Evolutionary conservation across 2,888 invertebrate genomes (phyloP).

Genomic region (Dilophus febrilis): DNA sequence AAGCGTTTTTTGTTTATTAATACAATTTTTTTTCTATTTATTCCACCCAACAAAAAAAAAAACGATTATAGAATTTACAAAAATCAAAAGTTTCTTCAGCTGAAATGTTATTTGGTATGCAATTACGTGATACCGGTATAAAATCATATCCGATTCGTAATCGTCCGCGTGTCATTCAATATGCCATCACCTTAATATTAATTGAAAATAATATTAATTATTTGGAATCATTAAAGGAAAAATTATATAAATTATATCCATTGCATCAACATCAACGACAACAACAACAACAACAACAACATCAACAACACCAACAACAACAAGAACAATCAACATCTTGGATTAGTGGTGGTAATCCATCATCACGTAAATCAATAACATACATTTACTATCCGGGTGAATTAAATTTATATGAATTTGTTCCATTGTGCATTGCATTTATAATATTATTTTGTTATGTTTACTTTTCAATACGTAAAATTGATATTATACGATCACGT

Average conservation of each 20-base stretch:
- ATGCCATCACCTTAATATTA: constrained; percentile 75
- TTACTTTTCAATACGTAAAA: constrained; percentile 90
- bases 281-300: constrained; percentile 24
- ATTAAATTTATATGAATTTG: constrained; percentile 65
- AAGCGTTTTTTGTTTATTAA: no score
- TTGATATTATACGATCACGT: constrained; percentile 38
- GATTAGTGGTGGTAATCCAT: not conserved
- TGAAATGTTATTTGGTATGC: constrained; percentile 86
- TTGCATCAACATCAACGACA: constrained; percentile 35
- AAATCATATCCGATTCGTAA: constrained; percentile 74
- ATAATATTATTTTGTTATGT: constrained; percentile 77
- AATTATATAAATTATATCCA: constrained; percentile 52
- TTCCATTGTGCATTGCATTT: constrained; percentile 73
- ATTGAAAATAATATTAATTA: constrained; percentile 65
- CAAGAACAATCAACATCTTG: constrained; percentile 7
- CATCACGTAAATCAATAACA: constrained; percentile 29
- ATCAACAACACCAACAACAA: not conserved
- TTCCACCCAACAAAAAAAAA: no score
- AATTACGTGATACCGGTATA: constrained; percentile 75
- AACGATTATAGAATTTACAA: constrained; percentile 41
- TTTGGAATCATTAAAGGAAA: constrained; percentile 51
- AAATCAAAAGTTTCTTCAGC: constrained; percentile 69
- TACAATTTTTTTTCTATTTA: not conserved
- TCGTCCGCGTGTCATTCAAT: constrained; percentile 72
- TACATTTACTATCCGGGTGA: constrained; percentile 78